Conservation (phyloP, 1,140 invertebrate genomes). For the Philotrypesis tridentata region DNA sequence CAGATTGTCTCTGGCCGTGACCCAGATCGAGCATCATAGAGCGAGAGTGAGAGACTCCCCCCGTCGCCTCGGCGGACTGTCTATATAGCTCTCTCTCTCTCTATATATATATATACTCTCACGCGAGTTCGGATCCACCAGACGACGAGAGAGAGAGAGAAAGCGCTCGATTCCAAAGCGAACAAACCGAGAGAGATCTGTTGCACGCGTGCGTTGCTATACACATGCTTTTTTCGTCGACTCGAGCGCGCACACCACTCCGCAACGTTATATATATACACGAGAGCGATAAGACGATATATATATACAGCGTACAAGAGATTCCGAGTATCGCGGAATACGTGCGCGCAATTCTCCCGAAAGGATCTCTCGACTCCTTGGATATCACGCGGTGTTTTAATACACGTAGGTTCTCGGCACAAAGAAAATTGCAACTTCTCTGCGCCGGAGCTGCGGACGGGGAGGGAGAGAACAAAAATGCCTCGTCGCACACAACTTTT, state of each 20-base stretch:
- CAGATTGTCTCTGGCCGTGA: constrained; percentile 5
- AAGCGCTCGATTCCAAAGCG: background rate
- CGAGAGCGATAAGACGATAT: background rate
- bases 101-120: too few species aligned
- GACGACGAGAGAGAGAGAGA: too few species aligned
- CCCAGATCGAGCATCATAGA: constrained; percentile 9
- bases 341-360: too few species aligned
- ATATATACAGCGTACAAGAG: background rate
- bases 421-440: too few species aligned
- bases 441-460: too few species aligned
- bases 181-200: background rate
- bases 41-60: too few species aligned
- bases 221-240: background rate
- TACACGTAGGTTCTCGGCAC: too few species aligned
- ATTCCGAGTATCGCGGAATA: background rate
- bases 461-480: too few species aligned
- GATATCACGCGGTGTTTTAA: too few species aligned
- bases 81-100: background rate
- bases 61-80: background rate
- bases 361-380: too few species aligned
- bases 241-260: background rate
- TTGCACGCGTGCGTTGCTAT: background rate
- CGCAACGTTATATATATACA: background rate
- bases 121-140: background rate
- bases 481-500: background rate